These are phyloP conservation scores for Chiridota heheva DNA, from an alignment of 35 echinoderm and acorn worm genomes.

Conservation along the genomic window DNA sequence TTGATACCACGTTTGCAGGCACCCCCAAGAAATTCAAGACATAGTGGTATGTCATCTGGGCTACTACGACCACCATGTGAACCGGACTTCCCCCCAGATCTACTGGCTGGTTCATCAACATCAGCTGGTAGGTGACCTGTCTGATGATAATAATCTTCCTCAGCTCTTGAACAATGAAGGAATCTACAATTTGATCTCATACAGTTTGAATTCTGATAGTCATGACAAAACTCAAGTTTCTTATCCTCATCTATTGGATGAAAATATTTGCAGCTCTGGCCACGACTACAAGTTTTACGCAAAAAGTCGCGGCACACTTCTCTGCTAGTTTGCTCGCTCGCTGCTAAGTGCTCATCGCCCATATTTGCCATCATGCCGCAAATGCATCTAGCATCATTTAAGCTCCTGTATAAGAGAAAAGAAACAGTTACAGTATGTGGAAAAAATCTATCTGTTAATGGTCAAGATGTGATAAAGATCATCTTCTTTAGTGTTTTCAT, in stretches of 20 bases:
- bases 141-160: constrained; percentile 44
- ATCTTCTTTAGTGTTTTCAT: no score
- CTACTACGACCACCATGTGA: not conserved
- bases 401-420: no score
- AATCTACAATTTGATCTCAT: constrained; percentile 49
- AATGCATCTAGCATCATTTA: no score
- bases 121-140: constrained; percentile 43
- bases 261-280: constrained; percentile 74
- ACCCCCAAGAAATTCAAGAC: constrained; percentile 77
- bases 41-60: constrained; percentile 76
- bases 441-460: no score
- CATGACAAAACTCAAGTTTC: constrained; percentile 67
- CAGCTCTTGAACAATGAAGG: constrained; percentile 47
- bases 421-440: no score
- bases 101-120: not conserved
- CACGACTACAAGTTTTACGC: constrained; percentile 70
- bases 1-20: constrained; percentile 71
- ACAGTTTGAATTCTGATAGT: constrained; percentile 55
- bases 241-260: constrained; percentile 73
- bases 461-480: no score
- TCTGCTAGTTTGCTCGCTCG: no score
- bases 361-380: no score
- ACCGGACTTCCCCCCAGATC: not conserved
- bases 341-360: no score
- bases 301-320: constrained; percentile 74